Evolutionary conservation across 2,797 vertebrate species (phyloP).

Genomic region (Philypnodon macrostomus): DNA sequence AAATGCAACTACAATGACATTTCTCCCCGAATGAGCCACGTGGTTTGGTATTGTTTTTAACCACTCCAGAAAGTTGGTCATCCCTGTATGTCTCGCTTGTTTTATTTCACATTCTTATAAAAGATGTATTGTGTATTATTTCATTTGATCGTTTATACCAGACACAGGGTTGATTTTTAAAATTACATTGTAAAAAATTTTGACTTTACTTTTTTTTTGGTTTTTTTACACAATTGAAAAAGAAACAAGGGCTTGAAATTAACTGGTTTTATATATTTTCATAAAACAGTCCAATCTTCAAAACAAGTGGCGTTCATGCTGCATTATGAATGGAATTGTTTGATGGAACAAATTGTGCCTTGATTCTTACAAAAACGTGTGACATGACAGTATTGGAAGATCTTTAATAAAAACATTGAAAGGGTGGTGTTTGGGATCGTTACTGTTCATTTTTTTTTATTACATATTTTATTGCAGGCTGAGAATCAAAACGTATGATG

Average conservation of each 20-base stretch:
- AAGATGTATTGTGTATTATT: slow-evolving; percentile 28
- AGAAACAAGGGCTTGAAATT: slow-evolving; percentile 52
- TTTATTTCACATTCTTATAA: slow-evolving; percentile 43
- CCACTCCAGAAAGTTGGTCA: slow-evolving; percentile 12
- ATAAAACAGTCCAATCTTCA: slow-evolving; percentile 36
- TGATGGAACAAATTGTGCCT: slow-evolving; percentile 74
- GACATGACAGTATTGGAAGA: slow-evolving; percentile 61
- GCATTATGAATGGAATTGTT: slow-evolving; percentile 45
- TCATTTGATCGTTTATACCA: slow-evolving; percentile 31
- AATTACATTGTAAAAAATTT: slow-evolving; percentile 38
- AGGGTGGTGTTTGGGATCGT: slow-evolving; percentile 15
- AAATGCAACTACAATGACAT: neutral
- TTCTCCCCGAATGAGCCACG: neutral
- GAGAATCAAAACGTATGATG: too few species aligned
- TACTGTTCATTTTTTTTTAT: neutral
- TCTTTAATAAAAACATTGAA: slow-evolving; percentile 60
- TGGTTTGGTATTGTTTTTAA: neutral
- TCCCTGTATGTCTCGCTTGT: slow-evolving; percentile 18
- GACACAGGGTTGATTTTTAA: slow-evolving; percentile 52
- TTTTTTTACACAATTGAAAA: slow-evolving; percentile 31
- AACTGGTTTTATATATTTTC: slow-evolving; percentile 49
- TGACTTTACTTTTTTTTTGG: slow-evolving; percentile 34
- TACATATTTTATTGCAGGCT: too few species aligned
- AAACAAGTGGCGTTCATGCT: slow-evolving; percentile 19
- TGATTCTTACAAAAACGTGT: slow-evolving; percentile 47